Conservation (phyloP, 2,113 vertebrate genomes). For the Ardeotis arabs region DNA sequence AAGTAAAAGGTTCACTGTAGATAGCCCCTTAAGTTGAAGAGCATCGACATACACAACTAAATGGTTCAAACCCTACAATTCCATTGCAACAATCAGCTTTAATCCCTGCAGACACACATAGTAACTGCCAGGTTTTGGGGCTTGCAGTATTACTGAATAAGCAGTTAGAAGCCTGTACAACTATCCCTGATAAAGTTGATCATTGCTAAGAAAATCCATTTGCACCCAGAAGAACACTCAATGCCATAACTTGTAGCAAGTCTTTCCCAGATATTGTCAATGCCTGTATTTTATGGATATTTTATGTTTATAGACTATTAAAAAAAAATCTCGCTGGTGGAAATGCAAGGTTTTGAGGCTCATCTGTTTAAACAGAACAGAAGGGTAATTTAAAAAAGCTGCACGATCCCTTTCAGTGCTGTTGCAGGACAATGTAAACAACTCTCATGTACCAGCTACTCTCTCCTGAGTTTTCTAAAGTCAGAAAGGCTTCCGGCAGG, state of each 20-base stretch:
- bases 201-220: neutral
- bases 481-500: neutral
- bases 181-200: neutral
- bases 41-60: neutral
- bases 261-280: neutral
- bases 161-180: neutral
- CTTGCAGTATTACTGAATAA: conserved; percentile 10
- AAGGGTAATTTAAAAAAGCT: conserved; percentile 23
- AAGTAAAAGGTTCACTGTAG: neutral
- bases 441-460: neutral
- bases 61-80: neutral
- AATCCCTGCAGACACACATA: conserved; percentile 7
- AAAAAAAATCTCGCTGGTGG: neutral
- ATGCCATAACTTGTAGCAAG: neutral
- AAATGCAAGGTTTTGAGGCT: neutral
- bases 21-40: neutral
- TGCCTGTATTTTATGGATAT: neutral
- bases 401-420: neutral
- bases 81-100: conserved; percentile 1
- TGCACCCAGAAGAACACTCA: neutral
- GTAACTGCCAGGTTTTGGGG: conserved; percentile 26
- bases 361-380: neutral
- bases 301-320: neutral
- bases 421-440: neutral
- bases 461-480: neutral